Percentiles rank a stretch among this genome's conserved stretches.
These are phyloP conservation scores for Furnarius figulus DNA, from an alignment of 2,113 vertebrate species.

Conservation along the genomic window DNA sequence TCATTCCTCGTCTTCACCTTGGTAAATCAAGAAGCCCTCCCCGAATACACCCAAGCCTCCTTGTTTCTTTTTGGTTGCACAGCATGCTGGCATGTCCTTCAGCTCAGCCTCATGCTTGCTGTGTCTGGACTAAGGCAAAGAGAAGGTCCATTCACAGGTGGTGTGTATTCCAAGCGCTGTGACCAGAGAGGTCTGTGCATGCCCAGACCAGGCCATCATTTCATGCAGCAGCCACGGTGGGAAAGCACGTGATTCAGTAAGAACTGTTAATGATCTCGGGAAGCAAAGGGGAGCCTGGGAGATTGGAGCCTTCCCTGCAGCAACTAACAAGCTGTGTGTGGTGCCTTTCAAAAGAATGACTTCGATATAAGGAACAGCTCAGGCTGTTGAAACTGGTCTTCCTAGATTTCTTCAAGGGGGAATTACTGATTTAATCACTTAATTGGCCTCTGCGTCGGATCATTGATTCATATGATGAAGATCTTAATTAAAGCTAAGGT, in stretches of 20 bases:
- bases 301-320: neutral
- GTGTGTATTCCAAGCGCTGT: neutral
- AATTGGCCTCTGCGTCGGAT: neutral
- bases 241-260: fast-evolving
- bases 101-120: neutral
- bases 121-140: neutral
- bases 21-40: neutral
- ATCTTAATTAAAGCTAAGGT: neutral
- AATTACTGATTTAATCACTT: neutral
- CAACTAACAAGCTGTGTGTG: neutral
- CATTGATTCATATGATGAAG: neutral
- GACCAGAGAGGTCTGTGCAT: neutral
- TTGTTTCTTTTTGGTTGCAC: neutral
- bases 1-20: neutral
- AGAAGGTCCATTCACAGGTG: neutral
- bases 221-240: neutral
- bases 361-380: neutral
- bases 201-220: neutral
- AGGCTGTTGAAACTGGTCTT: neutral
- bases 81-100: neutral
- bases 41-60: neutral
- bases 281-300: neutral
- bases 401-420: neutral
- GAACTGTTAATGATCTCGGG: neutral
- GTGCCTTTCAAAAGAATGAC: neutral